Evolutionary conservation across 2,113 vertebrate genomes (phyloP).

Genomic region (Channa argus): DNA sequence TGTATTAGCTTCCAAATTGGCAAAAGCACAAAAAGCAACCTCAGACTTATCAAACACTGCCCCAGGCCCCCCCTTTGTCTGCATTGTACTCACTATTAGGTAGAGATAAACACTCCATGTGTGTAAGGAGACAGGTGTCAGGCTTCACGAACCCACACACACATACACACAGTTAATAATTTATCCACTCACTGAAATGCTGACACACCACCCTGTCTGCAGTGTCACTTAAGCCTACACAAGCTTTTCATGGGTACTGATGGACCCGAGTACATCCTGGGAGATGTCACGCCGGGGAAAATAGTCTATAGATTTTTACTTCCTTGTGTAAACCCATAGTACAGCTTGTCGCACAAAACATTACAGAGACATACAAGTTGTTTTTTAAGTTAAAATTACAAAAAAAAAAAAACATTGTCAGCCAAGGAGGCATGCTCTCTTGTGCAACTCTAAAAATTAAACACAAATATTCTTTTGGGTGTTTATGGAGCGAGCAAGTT

Average conservation of each 20-base stretch:
- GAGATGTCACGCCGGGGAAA: not conserved
- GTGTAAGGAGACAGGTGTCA: slow-evolving; percentile 78
- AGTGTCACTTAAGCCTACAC: slow-evolving; percentile 57
- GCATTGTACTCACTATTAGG: slow-evolving; percentile 58
- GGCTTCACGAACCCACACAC: slow-evolving; percentile 63
- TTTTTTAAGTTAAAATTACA: not conserved
- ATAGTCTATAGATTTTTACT: slow-evolving; percentile 3
- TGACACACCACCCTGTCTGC: slow-evolving; percentile 66
- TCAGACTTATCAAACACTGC: slow-evolving; percentile 45
- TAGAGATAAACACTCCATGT: slow-evolving; percentile 68
- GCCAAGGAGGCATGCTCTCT: too few relatives aligned
- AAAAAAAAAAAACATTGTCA: too few relatives aligned
- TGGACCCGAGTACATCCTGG: slow-evolving; percentile 3
- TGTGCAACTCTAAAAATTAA: too few relatives aligned
- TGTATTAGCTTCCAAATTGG: slow-evolving; percentile 50
- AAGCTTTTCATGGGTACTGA: slow-evolving; percentile 25
- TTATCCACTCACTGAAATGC: slow-evolving; percentile 66
- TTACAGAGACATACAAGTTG: not conserved
- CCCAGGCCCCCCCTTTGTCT: slow-evolving; percentile 22
- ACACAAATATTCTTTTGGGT: not conserved
- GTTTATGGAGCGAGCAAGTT: not conserved
- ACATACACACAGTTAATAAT: slow-evolving; percentile 73
- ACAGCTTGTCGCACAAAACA: not conserved
- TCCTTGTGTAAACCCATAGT: not conserved
- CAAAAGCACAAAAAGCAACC: slow-evolving; percentile 44